phyloP scores from a whole-genome alignment of 2,797 vertebrate species.

The Coreius guichenoti region DNA sequence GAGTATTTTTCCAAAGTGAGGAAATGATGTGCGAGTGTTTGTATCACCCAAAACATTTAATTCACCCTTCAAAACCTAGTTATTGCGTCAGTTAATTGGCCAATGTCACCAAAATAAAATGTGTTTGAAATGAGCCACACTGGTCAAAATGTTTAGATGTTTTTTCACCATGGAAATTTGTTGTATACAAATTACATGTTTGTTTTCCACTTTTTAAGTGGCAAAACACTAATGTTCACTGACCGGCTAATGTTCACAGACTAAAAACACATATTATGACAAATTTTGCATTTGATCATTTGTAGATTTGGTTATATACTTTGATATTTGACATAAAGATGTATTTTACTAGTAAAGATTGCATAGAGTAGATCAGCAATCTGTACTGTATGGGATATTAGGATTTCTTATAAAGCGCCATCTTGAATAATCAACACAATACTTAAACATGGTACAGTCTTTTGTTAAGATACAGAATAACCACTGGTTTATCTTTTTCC shows the following conservation, averaged over 20 bases:
- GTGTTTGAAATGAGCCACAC: too few species aligned
- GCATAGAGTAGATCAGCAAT: neutral
- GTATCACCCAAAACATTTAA: too few species aligned
- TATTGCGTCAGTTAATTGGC: too few species aligned
- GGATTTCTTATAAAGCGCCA: neutral
- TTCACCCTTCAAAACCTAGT: too few species aligned
- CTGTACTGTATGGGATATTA: neutral
- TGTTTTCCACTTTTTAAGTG: too few species aligned
- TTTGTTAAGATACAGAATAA: neutral
- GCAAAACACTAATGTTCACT: neutral
- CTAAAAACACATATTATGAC: neutral
- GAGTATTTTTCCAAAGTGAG: neutral
- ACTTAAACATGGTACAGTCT: neutral
- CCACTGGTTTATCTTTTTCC: neutral
- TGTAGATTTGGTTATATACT: neutral
- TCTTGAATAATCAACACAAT: neutral
- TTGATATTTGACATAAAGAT: neutral
- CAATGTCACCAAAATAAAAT: too few species aligned
- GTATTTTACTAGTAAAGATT: neutral
- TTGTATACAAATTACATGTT: too few species aligned
- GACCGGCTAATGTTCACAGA: neutral
- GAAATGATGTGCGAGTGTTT: slow-evolving; percentile 13
- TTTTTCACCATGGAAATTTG: too few species aligned
- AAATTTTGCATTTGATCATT: neutral
- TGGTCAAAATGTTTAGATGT: too few species aligned